Base-by-base conservation (phyloP, 2,888 invertebrate species). In the Tenodera sinensis region DNA sequence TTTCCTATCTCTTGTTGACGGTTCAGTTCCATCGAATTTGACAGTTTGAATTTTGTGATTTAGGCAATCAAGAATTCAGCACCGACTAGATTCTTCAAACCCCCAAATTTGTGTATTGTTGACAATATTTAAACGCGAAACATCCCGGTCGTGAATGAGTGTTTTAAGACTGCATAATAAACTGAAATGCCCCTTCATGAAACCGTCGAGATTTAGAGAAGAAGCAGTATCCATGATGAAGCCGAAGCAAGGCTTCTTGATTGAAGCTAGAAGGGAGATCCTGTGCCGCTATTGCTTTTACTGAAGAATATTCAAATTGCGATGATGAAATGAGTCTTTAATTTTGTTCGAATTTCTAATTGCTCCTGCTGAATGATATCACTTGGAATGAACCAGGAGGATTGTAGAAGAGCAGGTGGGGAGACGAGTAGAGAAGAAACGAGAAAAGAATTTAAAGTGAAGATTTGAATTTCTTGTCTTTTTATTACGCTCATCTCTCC, bases 281-380 rank as follows among this genome's bases (percentile, higher is more conserved):
- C 25, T 71, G 28, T 25, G 54, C 81, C 86, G 7, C 83, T 87
- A 25, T 83, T 87, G 30, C 83, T 12, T 82, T 87, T 30, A 83
- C 54, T 30, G 15, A 42, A 81, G 42, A 14, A 90, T 90, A 90
- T 90, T 90, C 89, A 90, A 90, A 88, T 90, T 88, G 87, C n/a
- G 83, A 88, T 89, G 90, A 90, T 86, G 87, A 89, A 90, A 90
- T 88, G 89, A 89, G 89, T 89, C 89, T 90, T 89, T 89, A 89
- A 90, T 88, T 89, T 88, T 88, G 89, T 89, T 90, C 90, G 83
- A 89, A 89, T 88, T 88, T 84, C 89, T 90, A 90, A 90, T 89
- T 90, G 88, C 89, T 90, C 89, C 89, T 89, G 88, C 89, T 83
- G 89, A 86, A 89, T 88, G 84, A 84, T 87, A 89, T 89, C 89